Evolutionary conservation across 2,113 vertebrate species (phyloP).

Genomic region (Mormoops blainvillei): DNA sequence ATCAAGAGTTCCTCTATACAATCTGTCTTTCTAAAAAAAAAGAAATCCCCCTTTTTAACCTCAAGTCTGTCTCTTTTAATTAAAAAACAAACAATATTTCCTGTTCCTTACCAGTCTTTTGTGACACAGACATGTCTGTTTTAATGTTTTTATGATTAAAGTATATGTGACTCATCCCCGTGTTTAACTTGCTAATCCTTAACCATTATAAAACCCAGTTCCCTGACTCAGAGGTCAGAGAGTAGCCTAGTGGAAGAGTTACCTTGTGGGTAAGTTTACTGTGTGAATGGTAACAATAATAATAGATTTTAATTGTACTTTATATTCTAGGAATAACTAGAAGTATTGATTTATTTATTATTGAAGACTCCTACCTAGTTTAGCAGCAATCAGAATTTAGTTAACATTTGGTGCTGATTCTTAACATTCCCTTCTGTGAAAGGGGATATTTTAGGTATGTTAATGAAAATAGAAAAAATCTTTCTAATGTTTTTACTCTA

Average conservation of each 20-base stretch:
- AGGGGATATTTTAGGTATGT: not conserved
- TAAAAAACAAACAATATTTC: not conserved
- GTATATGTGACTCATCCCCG: not conserved
- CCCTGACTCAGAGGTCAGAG: not conserved
- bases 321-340: not conserved
- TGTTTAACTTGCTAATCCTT: not conserved
- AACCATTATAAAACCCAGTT: not conserved
- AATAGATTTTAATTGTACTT: not conserved
- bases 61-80: not conserved
- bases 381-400: not conserved
- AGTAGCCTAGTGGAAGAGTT: not conserved
- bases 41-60: not conserved
- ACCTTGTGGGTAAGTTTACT: not conserved
- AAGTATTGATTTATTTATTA: not conserved
- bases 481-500: not conserved
- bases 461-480: not conserved
- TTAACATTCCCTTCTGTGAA: not conserved
- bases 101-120: not conserved
- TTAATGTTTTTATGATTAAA: not conserved
- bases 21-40: not conserved
- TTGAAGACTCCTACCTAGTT: not conserved
- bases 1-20: not conserved
- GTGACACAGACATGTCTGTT: not conserved
- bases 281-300: not conserved
- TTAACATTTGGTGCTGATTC: not conserved